Base-by-base conservation (phyloP, 1,140 invertebrate genomes). In the Drosophila santomea region DNA sequence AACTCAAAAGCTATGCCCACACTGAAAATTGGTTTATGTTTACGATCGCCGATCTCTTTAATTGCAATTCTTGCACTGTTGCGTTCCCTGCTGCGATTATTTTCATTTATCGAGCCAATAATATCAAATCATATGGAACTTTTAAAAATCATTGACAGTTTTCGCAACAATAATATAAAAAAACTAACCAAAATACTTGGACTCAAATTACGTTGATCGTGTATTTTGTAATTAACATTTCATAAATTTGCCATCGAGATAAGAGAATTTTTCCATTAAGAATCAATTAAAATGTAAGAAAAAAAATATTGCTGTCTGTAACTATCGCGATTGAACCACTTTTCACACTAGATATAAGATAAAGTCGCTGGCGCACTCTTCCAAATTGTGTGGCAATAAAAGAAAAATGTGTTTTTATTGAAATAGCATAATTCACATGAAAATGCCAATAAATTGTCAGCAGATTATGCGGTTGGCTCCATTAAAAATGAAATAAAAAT, bases 221-320 rank as follows among this genome's bases (percentile, higher is more conserved):
- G 32, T 36, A 12, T 36, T 52, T 73, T 91, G 67, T 91, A 91
- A 91, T 91, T 91, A 91, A 84, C 88, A 91, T 91, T 91, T 91
- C 88, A 91, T 91, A 91, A 91, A 91, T 84, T 78, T 62, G 45
- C 71, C 74, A 91, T 91, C 88, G 32, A 48, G 88, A 91, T 91
- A 91, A 88, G 88, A 62, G 63, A 54, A 59, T 84, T 91, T 82
- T 90, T 91, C 83, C 88, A 91, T 91, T 91, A 91, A 84, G 88
- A 91, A 91, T 91, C 89, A 91, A 91, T 91, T 91, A 91, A 91
- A 91, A 84, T 89, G 77, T 67, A 77, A 77, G 73, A 63, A 64
- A 67, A 66, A 61, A 61, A 61, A 17, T 38, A 47, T 32, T 48
- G 45, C 56, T 47, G 48, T 76, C 64, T 83, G 76, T 64, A 86